These are phyloP conservation scores for Jaculus jaculus DNA, from an alignment of 2,113 vertebrate species.

Conservation along the genomic window DNA sequence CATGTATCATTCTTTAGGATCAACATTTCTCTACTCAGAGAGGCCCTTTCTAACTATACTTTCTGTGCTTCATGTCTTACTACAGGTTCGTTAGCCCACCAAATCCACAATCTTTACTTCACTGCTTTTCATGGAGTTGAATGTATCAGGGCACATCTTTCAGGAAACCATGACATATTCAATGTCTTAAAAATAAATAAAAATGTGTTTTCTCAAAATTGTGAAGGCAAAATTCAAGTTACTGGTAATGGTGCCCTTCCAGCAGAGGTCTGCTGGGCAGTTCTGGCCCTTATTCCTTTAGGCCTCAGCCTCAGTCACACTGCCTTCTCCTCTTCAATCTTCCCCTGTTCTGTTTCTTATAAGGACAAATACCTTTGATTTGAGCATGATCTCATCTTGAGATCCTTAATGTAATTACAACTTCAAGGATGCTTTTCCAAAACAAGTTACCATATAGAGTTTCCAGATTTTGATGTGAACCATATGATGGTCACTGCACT, in stretches of 20 bases:
- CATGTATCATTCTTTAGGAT: background rate
- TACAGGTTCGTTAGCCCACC: background rate
- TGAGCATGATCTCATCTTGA: background rate
- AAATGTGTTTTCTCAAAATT: background rate
- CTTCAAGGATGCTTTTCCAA: background rate
- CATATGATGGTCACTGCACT: background rate
- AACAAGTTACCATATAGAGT: background rate
- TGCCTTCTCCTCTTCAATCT: background rate
- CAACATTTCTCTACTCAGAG: background rate
- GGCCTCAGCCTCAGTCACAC: background rate
- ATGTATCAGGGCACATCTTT: background rate
- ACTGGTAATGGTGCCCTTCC: fast-evolving
- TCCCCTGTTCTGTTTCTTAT: background rate
- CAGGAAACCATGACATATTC: background rate
- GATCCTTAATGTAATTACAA: background rate
- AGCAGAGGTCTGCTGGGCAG: background rate
- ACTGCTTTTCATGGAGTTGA: background rate
- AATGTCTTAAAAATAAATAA: background rate
- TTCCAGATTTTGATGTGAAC: conserved; percentile 19
- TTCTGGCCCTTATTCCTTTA: background rate
- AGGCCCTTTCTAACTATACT: background rate
- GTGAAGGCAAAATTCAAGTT: background rate
- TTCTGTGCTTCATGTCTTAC: background rate
- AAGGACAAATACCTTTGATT: background rate
- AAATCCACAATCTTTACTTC: background rate